Evolutionary conservation across 2,113 vertebrate species (phyloP), one percentile per base, ranked within the genome.

Genomic region (Heterocephalus glaber): DNA sequence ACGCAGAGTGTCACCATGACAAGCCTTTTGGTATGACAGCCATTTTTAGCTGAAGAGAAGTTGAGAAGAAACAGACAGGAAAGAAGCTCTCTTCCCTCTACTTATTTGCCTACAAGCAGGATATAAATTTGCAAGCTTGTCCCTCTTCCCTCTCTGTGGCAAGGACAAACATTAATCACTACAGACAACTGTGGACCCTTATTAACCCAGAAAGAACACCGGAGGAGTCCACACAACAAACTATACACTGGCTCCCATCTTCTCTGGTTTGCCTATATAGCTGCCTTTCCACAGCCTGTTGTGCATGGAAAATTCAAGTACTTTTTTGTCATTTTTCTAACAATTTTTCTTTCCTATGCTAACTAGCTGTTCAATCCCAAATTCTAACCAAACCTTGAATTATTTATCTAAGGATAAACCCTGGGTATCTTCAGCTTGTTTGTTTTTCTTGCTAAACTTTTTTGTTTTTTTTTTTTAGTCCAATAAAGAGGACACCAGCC

Each of bases 401-500:
- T 44, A 70, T 22, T 61, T 14, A 44, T 28, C 30, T 66, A 10
- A 30, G 60, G 7, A 19, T 66, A 66, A 49, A 3, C 20, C 14
- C 24, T 63, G 35, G 14, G 3, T 65, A 38, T n/a, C 66, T 81
- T 79, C 49, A 35, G n/a, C 72, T 72, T 38, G 9, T 13, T 44
- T n/a, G n/a, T 60, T n/a, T 60, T 19, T n/a, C 19, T 52, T 44
- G 3, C 54, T 56, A 54, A 19, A 35, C 19, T 13, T 13, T 38
- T 19, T n/a, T n/a, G n/a, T n/a, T n/a, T 35, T 26, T 66, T 72
- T 90, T 83, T 72, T 54, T 63, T 17, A 56, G 7, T 56, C 47
- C 35, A 47, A 7, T 56, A 35, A 35, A 44, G 4, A 56, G 19
- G 19, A 10, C 0, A 1, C 8, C 6, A 38, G 17, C 7, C 24